These are phyloP conservation scores for Scomber scombrus DNA, from an alignment of 2,113 vertebrate genomes.

Conservation along the genomic window DNA sequence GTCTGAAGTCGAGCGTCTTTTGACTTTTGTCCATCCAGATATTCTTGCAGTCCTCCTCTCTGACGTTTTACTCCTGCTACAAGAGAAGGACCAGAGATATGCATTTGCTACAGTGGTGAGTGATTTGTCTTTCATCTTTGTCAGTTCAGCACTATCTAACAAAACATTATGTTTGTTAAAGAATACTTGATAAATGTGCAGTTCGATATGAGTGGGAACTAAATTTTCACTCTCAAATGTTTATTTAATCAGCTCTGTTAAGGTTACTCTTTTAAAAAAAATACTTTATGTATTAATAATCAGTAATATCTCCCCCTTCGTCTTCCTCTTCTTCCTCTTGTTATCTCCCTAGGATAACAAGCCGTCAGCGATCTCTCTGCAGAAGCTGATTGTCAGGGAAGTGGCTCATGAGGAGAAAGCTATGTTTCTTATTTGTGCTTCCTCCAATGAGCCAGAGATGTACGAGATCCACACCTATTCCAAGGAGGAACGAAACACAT, in stretches of 20 bases:
- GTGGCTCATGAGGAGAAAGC: slow-evolving; percentile 97
- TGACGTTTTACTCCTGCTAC: slow-evolving; percentile 92
- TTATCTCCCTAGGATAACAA: slow-evolving; percentile 90
- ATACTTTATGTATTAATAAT: neutral
- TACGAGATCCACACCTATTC: slow-evolving; percentile 95
- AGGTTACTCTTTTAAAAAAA: neutral
- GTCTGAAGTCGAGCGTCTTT: neutral
- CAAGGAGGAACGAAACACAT: slow-evolving; percentile 94
- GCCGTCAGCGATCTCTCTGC: slow-evolving; percentile 93
- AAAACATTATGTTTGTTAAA: neutral
- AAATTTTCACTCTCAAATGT: neutral
- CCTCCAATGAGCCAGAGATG: slow-evolving; percentile 95
- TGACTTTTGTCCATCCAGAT: slow-evolving; percentile 80
- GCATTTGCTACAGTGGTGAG: slow-evolving; percentile 93
- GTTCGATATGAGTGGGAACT: neutral
- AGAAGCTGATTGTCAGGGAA: slow-evolving; percentile 96
- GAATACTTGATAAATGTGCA: neutral
- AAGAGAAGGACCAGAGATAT: slow-evolving; percentile 98
- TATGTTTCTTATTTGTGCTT: slow-evolving; percentile 98
- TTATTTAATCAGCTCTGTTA: neutral
- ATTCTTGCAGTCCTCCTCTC: slow-evolving; percentile 93
- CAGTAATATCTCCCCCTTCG: neutral
- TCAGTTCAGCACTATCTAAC: neutral
- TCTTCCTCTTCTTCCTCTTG: neutral
- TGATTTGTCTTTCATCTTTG: slow-evolving; percentile 21